A percentile compares a stretch with the other conserved stretches of the same genome.
These are phyloP conservation scores for Hippasteria phrygiana DNA, from an alignment of 53 echinoderm and acorn worm species.

Conservation along the genomic window DNA sequence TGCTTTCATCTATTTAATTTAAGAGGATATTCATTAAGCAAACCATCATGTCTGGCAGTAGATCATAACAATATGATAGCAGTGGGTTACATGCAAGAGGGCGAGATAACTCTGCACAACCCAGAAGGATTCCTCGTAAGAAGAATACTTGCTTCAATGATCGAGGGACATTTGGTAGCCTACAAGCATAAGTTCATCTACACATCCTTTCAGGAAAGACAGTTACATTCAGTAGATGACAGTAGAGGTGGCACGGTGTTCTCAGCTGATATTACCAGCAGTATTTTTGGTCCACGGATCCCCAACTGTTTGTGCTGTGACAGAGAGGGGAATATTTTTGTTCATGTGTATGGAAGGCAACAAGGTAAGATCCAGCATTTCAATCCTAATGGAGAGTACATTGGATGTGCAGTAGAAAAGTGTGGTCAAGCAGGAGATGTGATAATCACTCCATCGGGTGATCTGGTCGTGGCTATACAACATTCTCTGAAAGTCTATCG, in stretches of 20 bases:
- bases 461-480: neutral
- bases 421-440: neutral
- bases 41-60: conserved; percentile 22
- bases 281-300: too few relatives aligned
- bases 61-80: conserved; percentile 23
- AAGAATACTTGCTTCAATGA: neutral
- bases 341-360: neutral
- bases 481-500: neutral
- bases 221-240: conserved; percentile 10
- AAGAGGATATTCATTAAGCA: neutral
- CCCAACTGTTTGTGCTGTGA: conserved; percentile 1
- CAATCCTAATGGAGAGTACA: conserved; percentile 18
- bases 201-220: neutral
- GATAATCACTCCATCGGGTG: conserved; percentile 6
- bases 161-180: neutral
- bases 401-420: neutral
- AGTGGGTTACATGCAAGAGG: neutral
- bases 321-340: neutral
- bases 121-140: conserved; percentile 25
- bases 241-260: neutral
- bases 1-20: neutral
- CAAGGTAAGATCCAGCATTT: neutral
- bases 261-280: neutral
- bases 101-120: neutral
- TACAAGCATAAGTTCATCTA: neutral